Conservation (phyloP, 2,888 invertebrate species). For the Andrena trimmerana region DNA sequence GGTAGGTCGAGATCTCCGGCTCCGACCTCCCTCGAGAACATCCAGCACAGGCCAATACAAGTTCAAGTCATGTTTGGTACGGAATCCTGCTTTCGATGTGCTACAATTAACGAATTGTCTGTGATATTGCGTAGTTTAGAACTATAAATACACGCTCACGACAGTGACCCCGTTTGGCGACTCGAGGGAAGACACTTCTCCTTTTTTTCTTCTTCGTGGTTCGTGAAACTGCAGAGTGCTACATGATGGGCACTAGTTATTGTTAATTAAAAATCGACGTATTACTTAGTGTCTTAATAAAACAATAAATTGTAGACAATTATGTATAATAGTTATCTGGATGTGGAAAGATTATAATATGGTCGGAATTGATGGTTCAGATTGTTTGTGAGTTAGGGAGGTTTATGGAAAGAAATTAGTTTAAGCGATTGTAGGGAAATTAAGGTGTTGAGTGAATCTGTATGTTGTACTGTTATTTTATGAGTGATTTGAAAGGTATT, state of each 20-base stretch:
- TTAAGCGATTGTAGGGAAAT: not conserved
- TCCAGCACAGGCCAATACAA: slow-evolving; percentile 72
- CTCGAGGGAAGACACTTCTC: not conserved
- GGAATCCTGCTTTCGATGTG: slow-evolving; percentile 27
- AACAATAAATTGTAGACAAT: too few relatives aligned
- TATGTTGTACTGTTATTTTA: slow-evolving; percentile 2
- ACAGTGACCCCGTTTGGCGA: not conserved
- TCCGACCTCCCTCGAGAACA: slow-evolving; percentile 54
- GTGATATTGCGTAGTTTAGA: not conserved
- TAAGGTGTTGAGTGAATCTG: not conserved
- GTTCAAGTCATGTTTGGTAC: slow-evolving; percentile 80
- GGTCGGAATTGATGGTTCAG: too few relatives aligned
- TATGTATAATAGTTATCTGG: too few relatives aligned
- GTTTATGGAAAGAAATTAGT: not conserved
- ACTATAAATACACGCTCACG: not conserved
- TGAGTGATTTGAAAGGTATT: not conserved
- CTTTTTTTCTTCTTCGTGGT: not conserved
- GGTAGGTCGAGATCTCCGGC: slow-evolving; percentile 74
- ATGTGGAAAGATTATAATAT: too few relatives aligned
- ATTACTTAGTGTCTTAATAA: not conserved
- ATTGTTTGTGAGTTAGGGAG: too few relatives aligned
- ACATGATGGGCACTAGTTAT: too few relatives aligned
- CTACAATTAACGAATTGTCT: not conserved
- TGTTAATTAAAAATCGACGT: not conserved
- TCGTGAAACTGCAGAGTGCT: not conserved